Percentiles rank a stretch among this genome's conserved stretches.
Conservation (phyloP, 2,113 vertebrate species). For the Periophthalmodon schlosseri region DNA sequence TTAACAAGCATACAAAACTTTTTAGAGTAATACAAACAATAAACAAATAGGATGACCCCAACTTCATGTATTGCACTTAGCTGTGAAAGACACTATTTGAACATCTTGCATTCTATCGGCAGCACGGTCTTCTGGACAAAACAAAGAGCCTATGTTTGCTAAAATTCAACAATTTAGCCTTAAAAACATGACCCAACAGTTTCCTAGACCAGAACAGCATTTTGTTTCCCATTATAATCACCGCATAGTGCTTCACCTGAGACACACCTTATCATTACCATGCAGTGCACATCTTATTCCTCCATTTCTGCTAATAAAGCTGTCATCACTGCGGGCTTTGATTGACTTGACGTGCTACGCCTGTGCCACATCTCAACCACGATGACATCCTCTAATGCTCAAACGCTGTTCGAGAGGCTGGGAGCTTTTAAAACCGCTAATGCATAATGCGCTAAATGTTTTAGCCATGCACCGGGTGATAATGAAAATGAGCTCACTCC, state of each 20-base stretch:
- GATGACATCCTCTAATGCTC: slow-evolving; percentile 40
- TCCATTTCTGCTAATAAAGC: slow-evolving; percentile 5
- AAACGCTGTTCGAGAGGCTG: slow-evolving; percentile 45
- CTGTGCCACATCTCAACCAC: slow-evolving; percentile 24
- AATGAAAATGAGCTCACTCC: slow-evolving; percentile 71
- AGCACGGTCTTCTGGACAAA: background rate
- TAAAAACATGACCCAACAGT: background rate
- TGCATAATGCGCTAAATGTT: slow-evolving; percentile 68
- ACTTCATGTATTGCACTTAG: no score
- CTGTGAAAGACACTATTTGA: no score
- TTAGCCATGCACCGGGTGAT: slow-evolving; percentile 58
- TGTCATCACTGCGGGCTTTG: slow-evolving; percentile 31
- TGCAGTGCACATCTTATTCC: background rate
- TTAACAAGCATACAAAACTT: no score
- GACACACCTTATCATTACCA: background rate
- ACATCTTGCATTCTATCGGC: no score
- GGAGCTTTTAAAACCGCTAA: slow-evolving; percentile 73
- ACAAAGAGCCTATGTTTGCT: background rate
- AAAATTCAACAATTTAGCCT: background rate
- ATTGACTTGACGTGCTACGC: slow-evolving; percentile 36
- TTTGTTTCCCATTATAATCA: background rate
- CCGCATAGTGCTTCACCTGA: background rate
- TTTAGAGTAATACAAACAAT: no score
- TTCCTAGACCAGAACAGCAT: background rate
- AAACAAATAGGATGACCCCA: no score